Evolutionary conservation across 2,797 vertebrate genomes (phyloP), one percentile per base, ranked within the genome.

Genomic region (Loriculus beryllinus): DNA sequence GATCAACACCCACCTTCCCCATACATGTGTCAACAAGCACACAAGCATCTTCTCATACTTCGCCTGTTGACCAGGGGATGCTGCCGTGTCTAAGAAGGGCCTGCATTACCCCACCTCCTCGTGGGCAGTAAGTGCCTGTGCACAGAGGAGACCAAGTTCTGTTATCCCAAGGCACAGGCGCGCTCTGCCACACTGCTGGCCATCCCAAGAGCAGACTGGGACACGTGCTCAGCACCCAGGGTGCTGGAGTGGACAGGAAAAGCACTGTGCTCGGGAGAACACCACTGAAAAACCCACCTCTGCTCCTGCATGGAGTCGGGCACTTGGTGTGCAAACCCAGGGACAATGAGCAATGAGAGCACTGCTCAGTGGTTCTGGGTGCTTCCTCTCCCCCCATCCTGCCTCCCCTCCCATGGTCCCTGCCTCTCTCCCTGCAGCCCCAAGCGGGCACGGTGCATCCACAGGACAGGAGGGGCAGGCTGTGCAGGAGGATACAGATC

Each of bases 401-500:
- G 19, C 28, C 57, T 37, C 62, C 33, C 49, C 39, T 72, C 64
- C 33, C 0, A 0, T 28, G 33, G 25, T 49, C 76, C 83, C 63
- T 70, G 72, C 56, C 26, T 16, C 28, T 8, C 40, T 63, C 57
- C 57, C 31, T n/a, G 49, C 57, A 83, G 68, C n/a, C 62, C 52
- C 52, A 14, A 14, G 1, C 26, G 77, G 52, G 37, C 14, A 7
- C 3, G 3, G 14, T 5, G 2, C 2, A 2, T 8, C 26, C 0
- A 0, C 8, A 15, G 37, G 45, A 64, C 48, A 29, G 0, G 1
- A 92, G 43, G 49, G 47, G 14, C 47, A 82, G 65, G 22, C 77
- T 52, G 45, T 47, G 48, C 74, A 94, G 92, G 98, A 97, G 98
- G 99, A 99, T 99, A 99, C 99, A 99, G 97, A 99, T 99, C 97